Evolutionary conservation across 2,113 vertebrate genomes (phyloP), one percentile per base, ranked within the genome.

Genomic region (Theristicus caerulescens): DNA sequence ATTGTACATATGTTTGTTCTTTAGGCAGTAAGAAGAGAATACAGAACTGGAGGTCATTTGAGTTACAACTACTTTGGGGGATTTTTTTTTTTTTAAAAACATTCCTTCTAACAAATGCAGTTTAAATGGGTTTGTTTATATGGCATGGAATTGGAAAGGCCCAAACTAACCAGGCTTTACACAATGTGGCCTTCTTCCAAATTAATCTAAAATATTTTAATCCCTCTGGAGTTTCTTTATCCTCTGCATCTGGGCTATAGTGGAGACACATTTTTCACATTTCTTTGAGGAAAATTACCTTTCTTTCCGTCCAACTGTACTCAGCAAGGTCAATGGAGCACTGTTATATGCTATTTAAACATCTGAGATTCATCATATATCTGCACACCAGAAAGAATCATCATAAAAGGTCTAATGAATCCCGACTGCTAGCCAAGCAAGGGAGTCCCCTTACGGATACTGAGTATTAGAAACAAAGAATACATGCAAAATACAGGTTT

Each of bases 151-250:
- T 84, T 94, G 95, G 86, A 92, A 96, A 87, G 92, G 85, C 85
- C 80, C 83, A 94, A 76, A 74, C 93, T 95, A 97, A 91, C 91
- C 87, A 93, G 82, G 82, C 88, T 96, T 96, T 96, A 90, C 80
- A 89, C 96, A 95, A 80, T 38, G 85, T 95, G 97, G 86, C 95
- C 91, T 93, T 94, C 77, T 93, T 97, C 96, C 95, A 96, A 97
- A 98, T 95, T 95, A 96, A 96, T 96, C 94, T 94, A 72, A 95
- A 97, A 96, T 96, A 96, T 96, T 94, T 96, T 97, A 97, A 96
- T 98, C 96, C 92, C 95, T 72, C 82, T 82, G 90, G 97, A 97
- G 91, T 97, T 97, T 66, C 96, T 97, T 97, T 97, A 98, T 97
- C 92, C 96, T 95, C 67, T 80, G 92, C 96, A 97, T 97, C 96